Base-by-base conservation (phyloP, 2,797 vertebrate species). In the Aulostomus chinensis region DNA sequence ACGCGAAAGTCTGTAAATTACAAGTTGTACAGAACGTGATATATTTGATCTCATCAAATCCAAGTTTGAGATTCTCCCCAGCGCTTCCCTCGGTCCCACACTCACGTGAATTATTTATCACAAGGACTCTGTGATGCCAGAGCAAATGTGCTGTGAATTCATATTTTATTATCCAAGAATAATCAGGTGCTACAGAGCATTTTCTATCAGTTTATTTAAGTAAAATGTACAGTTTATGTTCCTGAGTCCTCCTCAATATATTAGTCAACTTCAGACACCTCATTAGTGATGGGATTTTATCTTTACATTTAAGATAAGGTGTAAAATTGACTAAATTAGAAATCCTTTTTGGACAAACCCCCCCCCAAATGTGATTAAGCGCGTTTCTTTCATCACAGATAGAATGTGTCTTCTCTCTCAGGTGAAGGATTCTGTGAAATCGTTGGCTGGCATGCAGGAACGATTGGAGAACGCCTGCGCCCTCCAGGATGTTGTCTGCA, bases 391-490 rank as follows among this genome's bases (percentile, higher is more conserved):
- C 10, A 15, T 26, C 5, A 29, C 17, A 11, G 3, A n/a, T 13
- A 20, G 10, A 10, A 20, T 10, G 17, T 10, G 6, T 15, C 15
- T 33, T 6, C 38, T 2, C 30, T 7, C 8, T 20, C 73, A 95
- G 93, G 70, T 92, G 57, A 90, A 88, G 28, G 56, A 81, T 15
- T 90, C 78, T 57, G 74, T 58, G 30, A 83, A 80, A 10, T 76
- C 49, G 46, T 72, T 83, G 35, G 1, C 22, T 0, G 74, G 80
- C 13, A 69, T 78, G 25, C 84, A 91, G 49, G 66, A 80, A 29
- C 78, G 42, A 14, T 12, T 92, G 34, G 87, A 92, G 14, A 83
- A 90, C 13, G 63, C 90, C 24, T 81, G 58, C 9, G 86, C 87
- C 10, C 91, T 95, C 14, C 81, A 80, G 7, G 65, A 89, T 12